Conservation (phyloP, 2,888 invertebrate species). For the Agonopterix alstromeriana region DNA sequence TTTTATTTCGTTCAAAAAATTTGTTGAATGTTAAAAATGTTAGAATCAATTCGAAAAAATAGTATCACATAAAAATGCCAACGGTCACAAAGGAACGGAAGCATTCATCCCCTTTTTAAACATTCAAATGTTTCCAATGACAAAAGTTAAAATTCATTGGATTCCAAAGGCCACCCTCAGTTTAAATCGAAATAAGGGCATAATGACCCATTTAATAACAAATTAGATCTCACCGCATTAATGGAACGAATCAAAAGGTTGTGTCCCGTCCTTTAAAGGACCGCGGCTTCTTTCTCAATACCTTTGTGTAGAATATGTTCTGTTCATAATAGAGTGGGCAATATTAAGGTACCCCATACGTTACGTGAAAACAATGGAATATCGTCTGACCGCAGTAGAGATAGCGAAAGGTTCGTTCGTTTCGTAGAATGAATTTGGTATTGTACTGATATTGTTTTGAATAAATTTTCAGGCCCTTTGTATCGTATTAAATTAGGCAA, state of each 20-base stretch:
- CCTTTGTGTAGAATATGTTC: conserved; percentile 12
- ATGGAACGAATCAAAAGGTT: conserved; percentile 34
- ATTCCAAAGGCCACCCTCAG: conserved; percentile 52
- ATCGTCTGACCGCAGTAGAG: conserved; percentile 23
- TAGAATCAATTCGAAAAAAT: conserved; percentile 3
- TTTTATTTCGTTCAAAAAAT: too few relatives aligned
- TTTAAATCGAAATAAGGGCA: conserved; percentile 44
- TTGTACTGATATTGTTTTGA: conserved; percentile 21
- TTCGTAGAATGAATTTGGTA: conserved; percentile 24
- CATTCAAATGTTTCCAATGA: conserved; percentile 54
- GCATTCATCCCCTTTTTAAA: conserved; percentile 40
- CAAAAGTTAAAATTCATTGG: conserved; percentile 64
- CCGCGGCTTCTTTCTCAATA: conserved; percentile 19
- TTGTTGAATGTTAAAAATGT: background rate
- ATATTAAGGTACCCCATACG: conserved; percentile 8
- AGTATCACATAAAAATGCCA: conserved; percentile 13
- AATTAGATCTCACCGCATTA: conserved; percentile 60
- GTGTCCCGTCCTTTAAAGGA: conserved; percentile 13
- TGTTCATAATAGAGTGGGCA: conserved; percentile 14
- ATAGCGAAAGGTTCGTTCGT: conserved; percentile 27
- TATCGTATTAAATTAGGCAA: conserved; percentile 5
- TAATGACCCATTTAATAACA: conserved; percentile 71
- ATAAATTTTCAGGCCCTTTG: conserved; percentile 5
- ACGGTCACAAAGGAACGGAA: conserved; percentile 34
- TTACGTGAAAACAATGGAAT: conserved; percentile 33